These are phyloP conservation scores for Plebejus argus DNA, from an alignment of 2,888 invertebrate genomes.

Conservation along the genomic window DNA sequence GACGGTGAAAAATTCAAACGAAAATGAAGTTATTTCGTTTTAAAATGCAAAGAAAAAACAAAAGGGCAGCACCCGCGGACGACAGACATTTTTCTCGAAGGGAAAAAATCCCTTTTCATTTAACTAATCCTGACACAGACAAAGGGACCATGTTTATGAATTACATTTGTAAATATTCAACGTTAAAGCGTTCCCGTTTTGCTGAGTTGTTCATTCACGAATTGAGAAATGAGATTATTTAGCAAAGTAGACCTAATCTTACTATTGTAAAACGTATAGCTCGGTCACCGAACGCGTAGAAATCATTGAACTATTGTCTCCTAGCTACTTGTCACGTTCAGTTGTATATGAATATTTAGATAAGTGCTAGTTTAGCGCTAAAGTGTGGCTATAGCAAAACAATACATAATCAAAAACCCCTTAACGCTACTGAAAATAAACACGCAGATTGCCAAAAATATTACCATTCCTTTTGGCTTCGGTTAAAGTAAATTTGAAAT, in stretches of 20 bases:
- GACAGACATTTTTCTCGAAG: slow-evolving; percentile 54
- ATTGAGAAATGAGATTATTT: not conserved
- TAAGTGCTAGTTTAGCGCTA: too few species aligned
- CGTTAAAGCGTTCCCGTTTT: slow-evolving; percentile 6
- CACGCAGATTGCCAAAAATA: not conserved
- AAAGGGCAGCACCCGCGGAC: slow-evolving; percentile 48
- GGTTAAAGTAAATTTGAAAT: not conserved
- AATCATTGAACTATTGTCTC: too few species aligned
- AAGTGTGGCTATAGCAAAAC: too few species aligned
- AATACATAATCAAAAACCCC: too few species aligned
- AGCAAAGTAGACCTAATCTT: too few species aligned
- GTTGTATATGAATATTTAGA: too few species aligned
- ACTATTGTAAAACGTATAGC: too few species aligned
- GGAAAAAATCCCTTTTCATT: slow-evolving; percentile 62
- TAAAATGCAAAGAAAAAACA: slow-evolving; percentile 73
- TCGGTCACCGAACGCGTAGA: too few species aligned
- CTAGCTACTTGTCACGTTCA: too few species aligned
- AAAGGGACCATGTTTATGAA: slow-evolving; percentile 50
- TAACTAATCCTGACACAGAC: slow-evolving; percentile 61
- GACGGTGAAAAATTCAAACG: slow-evolving; percentile 65
- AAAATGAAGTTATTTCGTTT: slow-evolving; percentile 76
- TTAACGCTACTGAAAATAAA: not conserved
- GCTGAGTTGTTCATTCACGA: not conserved
- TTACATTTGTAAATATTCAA: slow-evolving; percentile 44
- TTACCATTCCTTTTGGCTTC: not conserved